Conservation (phyloP, 2,113 vertebrate genomes). For the Nothoprocta perdicaria region DNA sequence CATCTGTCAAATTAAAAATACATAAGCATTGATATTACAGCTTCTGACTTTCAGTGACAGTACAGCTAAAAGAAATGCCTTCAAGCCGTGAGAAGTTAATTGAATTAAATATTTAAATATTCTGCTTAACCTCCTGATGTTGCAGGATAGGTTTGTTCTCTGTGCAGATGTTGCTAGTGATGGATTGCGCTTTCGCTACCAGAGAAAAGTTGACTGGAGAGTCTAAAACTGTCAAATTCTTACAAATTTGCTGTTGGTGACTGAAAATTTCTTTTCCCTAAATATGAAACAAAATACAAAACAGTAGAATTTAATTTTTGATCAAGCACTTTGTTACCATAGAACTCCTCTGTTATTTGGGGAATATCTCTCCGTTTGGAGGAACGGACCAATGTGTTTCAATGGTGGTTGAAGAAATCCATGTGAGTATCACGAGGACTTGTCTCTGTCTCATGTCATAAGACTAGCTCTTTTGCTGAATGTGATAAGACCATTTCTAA, state of each 20-base stretch:
- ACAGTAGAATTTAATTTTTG: background rate
- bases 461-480: background rate
- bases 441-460: background rate
- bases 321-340: background rate
- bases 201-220: background rate
- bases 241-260: background rate
- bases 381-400: background rate
- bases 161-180: background rate
- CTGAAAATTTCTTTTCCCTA: background rate
- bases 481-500: background rate
- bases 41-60: background rate
- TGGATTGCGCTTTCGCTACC: background rate
- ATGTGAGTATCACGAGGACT: background rate
- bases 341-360: background rate
- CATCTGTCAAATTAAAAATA: conserved; percentile 25
- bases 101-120: background rate
- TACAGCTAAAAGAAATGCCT: conserved; percentile 7
- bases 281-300: background rate
- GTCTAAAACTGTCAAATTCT: background rate
- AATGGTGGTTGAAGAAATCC: background rate
- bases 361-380: background rate
- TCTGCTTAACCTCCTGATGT: background rate
- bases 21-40: background rate
- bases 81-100: conserved; percentile 4
- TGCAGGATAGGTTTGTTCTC: background rate